Conservation (phyloP, 2,888 invertebrate genomes). For the Pogonocherus hispidulus region DNA sequence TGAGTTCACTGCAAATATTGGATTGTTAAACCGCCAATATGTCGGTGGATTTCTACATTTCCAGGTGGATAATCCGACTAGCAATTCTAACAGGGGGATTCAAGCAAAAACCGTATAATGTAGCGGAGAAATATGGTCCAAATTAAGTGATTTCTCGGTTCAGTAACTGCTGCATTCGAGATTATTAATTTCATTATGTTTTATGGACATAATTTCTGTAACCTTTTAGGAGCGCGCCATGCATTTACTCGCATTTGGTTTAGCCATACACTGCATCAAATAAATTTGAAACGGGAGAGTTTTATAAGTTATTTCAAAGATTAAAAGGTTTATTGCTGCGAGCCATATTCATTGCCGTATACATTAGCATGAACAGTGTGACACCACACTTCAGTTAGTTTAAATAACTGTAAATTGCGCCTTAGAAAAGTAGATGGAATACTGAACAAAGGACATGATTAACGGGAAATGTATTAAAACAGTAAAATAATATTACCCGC, state of each 20-base stretch:
- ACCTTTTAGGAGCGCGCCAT: constrained; percentile 21
- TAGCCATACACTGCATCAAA: constrained; percentile 54
- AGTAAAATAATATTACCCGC: no score
- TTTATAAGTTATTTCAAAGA: no score
- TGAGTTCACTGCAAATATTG: constrained; percentile 14
- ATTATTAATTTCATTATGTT: constrained; percentile 59
- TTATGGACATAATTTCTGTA: constrained; percentile 55
- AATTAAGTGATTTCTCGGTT: constrained; percentile 59
- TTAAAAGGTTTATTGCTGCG: no score
- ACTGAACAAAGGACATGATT: no score
- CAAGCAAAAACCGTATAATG: constrained; percentile 15
- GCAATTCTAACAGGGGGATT: constrained; percentile 1
- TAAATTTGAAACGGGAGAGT: no score
- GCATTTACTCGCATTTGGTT: constrained; percentile 40
- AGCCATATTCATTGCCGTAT: no score
- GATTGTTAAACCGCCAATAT: constrained; percentile 13
- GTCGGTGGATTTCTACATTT: constrained; percentile 11
- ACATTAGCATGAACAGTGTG: no score
- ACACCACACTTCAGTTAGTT: no score
- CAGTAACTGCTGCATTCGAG: constrained; percentile 57
- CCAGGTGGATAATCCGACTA: constrained; percentile 13
- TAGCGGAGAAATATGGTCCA: constrained; percentile 52
- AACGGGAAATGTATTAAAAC: no score
- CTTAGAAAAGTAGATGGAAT: no score
- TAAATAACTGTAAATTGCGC: no score